Percentiles rank a stretch among this genome's conserved stretches.
These are phyloP conservation scores for Sphinx pinastri DNA, from an alignment of 2,888 invertebrate species.

Conservation along the genomic window DNA sequence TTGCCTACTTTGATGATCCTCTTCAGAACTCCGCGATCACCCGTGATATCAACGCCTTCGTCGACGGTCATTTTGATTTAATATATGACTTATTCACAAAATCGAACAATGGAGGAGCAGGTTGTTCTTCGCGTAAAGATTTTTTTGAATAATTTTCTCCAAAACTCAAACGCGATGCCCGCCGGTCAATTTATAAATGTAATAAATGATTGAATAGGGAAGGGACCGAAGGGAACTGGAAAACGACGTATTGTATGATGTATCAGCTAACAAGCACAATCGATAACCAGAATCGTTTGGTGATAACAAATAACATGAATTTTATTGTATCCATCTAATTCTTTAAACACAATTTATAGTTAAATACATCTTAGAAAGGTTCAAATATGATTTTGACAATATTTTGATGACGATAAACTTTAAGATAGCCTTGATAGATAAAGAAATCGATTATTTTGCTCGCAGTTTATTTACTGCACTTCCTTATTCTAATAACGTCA, in stretches of 20 bases:
- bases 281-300: background rate
- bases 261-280: background rate
- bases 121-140: constrained; percentile 1
- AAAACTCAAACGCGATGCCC: constrained; percentile 27
- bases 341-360: no score
- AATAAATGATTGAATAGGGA: background rate
- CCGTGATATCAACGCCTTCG: constrained; percentile 74
- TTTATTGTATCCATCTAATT: background rate
- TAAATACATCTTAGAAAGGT: no score
- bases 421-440: no score
- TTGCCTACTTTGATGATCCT: constrained; percentile 89
- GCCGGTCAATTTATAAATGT: no score
- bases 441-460: no score
- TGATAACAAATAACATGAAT: no score
- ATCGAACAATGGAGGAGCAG: background rate
- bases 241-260: background rate
- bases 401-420: no score
- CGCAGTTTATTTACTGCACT: no score
- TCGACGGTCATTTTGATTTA: constrained; percentile 66
- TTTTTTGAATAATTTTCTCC: constrained; percentile 29
- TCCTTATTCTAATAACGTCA: no score
- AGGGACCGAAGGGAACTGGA: background rate
- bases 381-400: no score
- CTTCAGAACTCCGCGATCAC: constrained; percentile 91
- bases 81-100: background rate